These are phyloP conservation scores for Antheraea yamamai DNA, from an alignment of 2,888 invertebrate genomes.

Conservation along the genomic window DNA sequence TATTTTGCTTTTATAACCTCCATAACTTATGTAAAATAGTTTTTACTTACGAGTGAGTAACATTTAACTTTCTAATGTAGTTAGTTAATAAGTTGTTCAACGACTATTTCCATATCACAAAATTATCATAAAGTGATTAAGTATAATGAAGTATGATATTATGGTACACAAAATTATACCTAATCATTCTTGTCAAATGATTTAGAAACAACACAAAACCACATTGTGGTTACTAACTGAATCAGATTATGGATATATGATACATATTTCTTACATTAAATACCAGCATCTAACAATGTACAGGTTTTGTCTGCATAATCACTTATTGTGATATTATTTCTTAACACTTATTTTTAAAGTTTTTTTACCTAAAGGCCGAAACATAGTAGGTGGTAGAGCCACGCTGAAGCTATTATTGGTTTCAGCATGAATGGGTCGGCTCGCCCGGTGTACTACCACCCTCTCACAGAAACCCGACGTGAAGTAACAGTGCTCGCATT, in stretches of 20 bases:
- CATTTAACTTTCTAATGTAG: not conserved
- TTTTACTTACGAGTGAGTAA: not conserved
- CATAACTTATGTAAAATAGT: not conserved
- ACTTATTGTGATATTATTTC: not conserved
- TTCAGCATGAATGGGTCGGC: too few species aligned
- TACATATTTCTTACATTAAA: not conserved
- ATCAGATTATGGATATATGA: not conserved
- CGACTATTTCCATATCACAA: not conserved
- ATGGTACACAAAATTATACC: not conserved
- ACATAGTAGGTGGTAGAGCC: too few species aligned
- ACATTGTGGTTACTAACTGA: not conserved
- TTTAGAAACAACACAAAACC: not conserved
- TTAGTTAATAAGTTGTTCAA: not conserved
- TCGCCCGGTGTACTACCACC: too few species aligned
- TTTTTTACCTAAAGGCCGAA: too few species aligned
- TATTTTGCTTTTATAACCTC: not conserved
- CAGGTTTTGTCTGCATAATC: not conserved
- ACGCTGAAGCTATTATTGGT: too few species aligned
- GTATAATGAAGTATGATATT: not conserved
- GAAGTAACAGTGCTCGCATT: too few species aligned
- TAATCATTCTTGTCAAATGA: not conserved
- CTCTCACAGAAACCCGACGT: too few species aligned
- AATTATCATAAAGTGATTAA: not conserved
- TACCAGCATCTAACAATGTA: not conserved
- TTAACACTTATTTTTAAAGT: not conserved